Base-by-base conservation (phyloP, 92 coral and sea anemone species). In the Hydrozoanthus gracilis region DNA sequence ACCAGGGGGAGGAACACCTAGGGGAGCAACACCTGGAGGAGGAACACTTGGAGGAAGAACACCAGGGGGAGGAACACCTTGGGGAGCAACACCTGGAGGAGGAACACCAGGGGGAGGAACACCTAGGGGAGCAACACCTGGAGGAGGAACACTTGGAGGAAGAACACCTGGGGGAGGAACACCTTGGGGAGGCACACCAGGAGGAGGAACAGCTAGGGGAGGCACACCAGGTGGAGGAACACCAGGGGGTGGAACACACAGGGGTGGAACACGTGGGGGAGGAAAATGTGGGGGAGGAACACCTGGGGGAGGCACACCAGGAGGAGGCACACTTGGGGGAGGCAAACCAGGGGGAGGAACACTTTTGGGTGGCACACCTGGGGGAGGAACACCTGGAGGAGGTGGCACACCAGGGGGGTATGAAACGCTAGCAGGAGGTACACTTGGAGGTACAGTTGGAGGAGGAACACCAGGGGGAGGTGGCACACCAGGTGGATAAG, bases 121-220 rank as follows among this genome's bases (percentile, higher is more conserved):
- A 56, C 51, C 13, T 35, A 20, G 4, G 44, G 75, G 70, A 8
- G 51, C 11, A 51, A 13, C 69, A 9, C 44, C 6, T 64, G 17
- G 89, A 11, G 69, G 71, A 16, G 80, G 48, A 8, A 39, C 58
- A 13, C 79, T 47, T n/a, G 44, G 47, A 5, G 88, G 83, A 47
- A 91, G 86, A 4, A 87, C 61, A 44, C 76, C 65, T 18, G 92
- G 88, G 35, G 88, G 89, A 7, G 90, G 88, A 2, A 89, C 64
- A 14, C 83, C 74, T 67, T 70, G 89, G 14, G 91, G 82, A 50
- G 70, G 74, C 27, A 79, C 49, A 54, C 68, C 11, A 11, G 78
- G 83, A 8, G 78, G 90, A 14, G 56, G 82, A 7, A 84, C 56
- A 3, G 83, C 85, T 58, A 77, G 88, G 20, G 90, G 90, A 5